These are phyloP conservation scores for Tetheella fluctuosa DNA, from an alignment of 2,888 invertebrate species.

Conservation along the genomic window DNA sequence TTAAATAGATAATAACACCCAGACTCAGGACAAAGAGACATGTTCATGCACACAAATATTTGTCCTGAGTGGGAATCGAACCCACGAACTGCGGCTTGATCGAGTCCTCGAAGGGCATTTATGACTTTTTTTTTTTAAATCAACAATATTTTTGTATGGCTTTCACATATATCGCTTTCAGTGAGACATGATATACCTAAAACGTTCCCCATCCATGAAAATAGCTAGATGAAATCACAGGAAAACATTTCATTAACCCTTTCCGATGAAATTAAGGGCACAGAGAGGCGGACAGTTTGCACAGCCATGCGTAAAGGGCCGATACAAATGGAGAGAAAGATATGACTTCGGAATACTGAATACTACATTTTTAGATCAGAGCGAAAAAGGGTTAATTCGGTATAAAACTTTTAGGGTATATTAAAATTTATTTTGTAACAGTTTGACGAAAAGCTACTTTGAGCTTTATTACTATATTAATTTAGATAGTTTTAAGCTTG, in stretches of 20 bases:
- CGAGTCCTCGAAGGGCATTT: too few species aligned
- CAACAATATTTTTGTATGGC: too few species aligned
- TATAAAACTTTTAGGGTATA: background rate
- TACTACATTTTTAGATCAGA: background rate
- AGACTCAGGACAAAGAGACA: too few species aligned
- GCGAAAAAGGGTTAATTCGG: background rate
- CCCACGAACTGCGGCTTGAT: too few species aligned
- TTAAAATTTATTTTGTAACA: background rate
- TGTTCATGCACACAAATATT: too few species aligned
- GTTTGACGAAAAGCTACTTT: background rate
- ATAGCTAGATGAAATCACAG: slow-evolving; percentile 10
- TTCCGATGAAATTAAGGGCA: slow-evolving; percentile 39
- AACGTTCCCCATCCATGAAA: background rate
- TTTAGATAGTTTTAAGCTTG: too few species aligned
- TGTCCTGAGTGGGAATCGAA: too few species aligned
- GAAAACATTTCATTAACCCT: slow-evolving; percentile 40
- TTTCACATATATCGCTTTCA: background rate
- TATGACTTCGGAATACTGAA: background rate
- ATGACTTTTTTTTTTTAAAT: too few species aligned
- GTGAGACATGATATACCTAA: background rate
- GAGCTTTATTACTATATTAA: too few species aligned
- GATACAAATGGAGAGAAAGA: background rate
- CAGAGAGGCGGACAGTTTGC: slow-evolving; percentile 15
- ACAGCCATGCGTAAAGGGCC: slow-evolving; percentile 1
- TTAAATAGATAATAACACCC: too few species aligned